A percentile compares a stretch with the other conserved stretches of the same genome.
Conservation (phyloP, 1,140 invertebrate genomes). For the Zaprionus camerounensis region DNA sequence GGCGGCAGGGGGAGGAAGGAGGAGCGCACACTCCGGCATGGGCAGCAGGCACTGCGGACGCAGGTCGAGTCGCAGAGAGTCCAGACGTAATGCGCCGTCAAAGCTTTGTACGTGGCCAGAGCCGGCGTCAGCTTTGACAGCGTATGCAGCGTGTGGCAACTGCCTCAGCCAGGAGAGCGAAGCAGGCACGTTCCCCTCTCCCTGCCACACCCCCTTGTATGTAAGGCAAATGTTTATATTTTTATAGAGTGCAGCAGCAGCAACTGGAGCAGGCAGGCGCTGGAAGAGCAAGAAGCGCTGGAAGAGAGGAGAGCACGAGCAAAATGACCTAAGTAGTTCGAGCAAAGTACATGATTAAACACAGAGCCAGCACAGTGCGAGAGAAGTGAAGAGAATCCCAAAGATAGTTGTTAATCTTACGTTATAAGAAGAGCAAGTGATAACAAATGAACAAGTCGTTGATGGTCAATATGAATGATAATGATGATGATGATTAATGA, state of each 20-base stretch:
- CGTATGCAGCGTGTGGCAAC: slow-evolving; percentile 34
- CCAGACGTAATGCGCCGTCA: slow-evolving; percentile 27
- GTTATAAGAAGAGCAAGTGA: slow-evolving; percentile 79
- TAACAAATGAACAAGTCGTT: slow-evolving; percentile 59
- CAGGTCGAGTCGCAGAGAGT: slow-evolving; percentile 27
- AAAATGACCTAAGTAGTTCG: slow-evolving; percentile 25
- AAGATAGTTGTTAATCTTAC: slow-evolving; percentile 76
- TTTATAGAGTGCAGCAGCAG: slow-evolving; percentile 51
- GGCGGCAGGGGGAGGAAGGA: neutral
- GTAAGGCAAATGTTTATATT: slow-evolving; percentile 66
- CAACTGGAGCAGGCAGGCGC: slow-evolving; percentile 3
- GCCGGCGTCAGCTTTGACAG: slow-evolving; percentile 31
- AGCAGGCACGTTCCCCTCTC: neutral
- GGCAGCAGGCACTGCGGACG: slow-evolving; percentile 49
- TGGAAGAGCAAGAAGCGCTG: neutral
- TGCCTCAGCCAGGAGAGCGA: slow-evolving; percentile 24
- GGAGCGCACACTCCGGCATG: slow-evolving; percentile 28
- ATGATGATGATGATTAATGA: slow-evolving; percentile 39
- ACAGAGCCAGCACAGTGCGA: slow-evolving; percentile 58
- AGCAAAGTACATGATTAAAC: slow-evolving; percentile 41
- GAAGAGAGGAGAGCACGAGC: slow-evolving; percentile 21
- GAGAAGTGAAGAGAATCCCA: slow-evolving; percentile 61
- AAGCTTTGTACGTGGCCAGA: slow-evolving; percentile 15
- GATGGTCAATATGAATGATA: slow-evolving; percentile 13
- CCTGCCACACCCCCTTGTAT: slow-evolving; percentile 14